Conservation (phyloP, 1,140 invertebrate genomes). For the Lucilia cuprina region DNA sequence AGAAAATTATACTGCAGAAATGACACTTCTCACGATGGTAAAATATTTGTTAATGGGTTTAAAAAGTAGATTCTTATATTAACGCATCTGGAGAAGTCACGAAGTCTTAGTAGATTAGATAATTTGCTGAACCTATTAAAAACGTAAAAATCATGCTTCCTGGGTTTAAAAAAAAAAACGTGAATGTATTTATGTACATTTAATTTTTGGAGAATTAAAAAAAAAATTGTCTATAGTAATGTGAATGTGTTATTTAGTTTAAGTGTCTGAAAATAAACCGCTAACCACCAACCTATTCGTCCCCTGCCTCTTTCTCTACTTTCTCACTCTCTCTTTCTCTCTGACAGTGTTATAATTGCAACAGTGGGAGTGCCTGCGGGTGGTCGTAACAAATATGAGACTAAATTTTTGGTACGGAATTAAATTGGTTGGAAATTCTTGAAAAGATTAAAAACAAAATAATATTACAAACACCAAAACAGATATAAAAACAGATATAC, state of each 20-base stretch:
- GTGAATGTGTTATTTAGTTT: background rate
- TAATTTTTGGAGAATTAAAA: no score
- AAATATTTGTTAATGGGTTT: no score
- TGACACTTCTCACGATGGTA: no score
- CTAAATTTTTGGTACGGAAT: background rate
- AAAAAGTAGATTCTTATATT: no score
- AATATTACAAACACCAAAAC: background rate
- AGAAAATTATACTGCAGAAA: no score
- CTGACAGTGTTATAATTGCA: background rate
- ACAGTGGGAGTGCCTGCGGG: background rate
- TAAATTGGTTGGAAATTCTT: conserved; percentile 2
- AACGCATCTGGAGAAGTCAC: no score
- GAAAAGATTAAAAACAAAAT: background rate
- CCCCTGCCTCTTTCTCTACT: background rate
- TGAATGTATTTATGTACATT: no score
- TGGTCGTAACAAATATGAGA: background rate
- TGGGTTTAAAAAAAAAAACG: no score
- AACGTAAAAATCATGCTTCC: no score
- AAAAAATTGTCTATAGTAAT: background rate
- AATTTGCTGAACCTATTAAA: no score
- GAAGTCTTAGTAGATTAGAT: no score
- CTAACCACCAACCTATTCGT: no score
- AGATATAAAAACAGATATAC: background rate
- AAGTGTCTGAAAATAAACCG: background rate
- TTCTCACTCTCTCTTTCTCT: background rate